Conservation (phyloP, 2,797 vertebrate species). For the Poeciliopsis turneri region DNA sequence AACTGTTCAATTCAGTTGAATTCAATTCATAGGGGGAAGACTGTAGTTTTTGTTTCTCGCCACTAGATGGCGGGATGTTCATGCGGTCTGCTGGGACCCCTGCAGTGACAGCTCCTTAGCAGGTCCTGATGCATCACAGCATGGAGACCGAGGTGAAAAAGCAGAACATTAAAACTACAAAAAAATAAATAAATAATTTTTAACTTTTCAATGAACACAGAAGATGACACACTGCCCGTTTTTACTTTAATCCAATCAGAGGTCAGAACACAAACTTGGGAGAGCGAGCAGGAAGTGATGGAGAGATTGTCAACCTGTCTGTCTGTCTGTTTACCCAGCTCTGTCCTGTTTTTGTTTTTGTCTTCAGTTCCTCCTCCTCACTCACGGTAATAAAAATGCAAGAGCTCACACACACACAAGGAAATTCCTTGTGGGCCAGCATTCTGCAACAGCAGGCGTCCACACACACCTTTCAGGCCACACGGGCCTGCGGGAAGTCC, state of each 20-base stretch:
- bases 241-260: not conserved
- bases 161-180: not conserved
- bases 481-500: not conserved
- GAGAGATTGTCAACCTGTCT: not conserved
- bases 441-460: not conserved
- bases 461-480: not conserved
- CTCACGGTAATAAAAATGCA: conserved; percentile 1
- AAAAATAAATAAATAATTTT: too few species aligned
- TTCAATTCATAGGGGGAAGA: too few species aligned
- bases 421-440: not conserved
- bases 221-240: not conserved
- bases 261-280: not conserved
- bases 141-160: not conserved
- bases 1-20: not conserved
- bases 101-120: not conserved
- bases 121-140: not conserved
- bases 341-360: not conserved
- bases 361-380: not conserved
- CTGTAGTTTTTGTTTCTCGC: not conserved
- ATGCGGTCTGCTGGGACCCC: not conserved
- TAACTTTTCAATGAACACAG: not conserved
- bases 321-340: not conserved
- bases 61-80: conserved; percentile 47
- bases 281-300: not conserved
- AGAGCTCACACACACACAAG: not conserved